Conservation (phyloP, 2,888 invertebrate genomes). For the Carpatolechia fugitivella region DNA sequence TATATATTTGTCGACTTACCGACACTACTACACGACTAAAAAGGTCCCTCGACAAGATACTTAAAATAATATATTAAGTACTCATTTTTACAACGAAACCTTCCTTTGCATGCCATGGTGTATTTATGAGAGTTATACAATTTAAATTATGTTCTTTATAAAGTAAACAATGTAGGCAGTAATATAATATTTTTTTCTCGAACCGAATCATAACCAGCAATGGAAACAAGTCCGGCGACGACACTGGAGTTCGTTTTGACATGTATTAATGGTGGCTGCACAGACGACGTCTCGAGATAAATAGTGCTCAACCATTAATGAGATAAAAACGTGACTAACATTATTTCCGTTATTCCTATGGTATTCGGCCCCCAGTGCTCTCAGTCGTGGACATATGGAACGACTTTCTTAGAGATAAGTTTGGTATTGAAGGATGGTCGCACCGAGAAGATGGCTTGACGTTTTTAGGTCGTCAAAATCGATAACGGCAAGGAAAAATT, state of each 20-base stretch:
- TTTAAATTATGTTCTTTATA: too few species aligned
- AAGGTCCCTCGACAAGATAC: too few species aligned
- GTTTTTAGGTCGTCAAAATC: not conserved
- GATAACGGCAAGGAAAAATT: too few species aligned
- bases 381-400: constrained; percentile 6
- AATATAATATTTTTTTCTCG: not conserved
- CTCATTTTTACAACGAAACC: too few species aligned
- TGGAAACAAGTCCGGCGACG: constrained; percentile 4
- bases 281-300: constrained; percentile 60
- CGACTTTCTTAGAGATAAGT: not conserved
- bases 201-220: not conserved
- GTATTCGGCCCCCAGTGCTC: constrained; percentile 36
- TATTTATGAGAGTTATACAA: too few species aligned
- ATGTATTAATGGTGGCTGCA: constrained; percentile 60
- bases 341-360: constrained; percentile 44
- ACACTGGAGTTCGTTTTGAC: constrained; percentile 47
- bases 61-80: too few species aligned
- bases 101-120: too few species aligned
- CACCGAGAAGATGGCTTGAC: too few species aligned
- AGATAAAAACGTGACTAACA: constrained; percentile 66
- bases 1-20: too few species aligned
- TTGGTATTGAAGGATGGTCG: too few species aligned
- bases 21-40: too few species aligned
- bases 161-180: not conserved
- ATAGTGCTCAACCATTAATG: constrained; percentile 64